These are phyloP conservation scores for Ceratosolen solmsi DNA, from an alignment of 1,140 invertebrate genomes.

Conservation along the genomic window DNA sequence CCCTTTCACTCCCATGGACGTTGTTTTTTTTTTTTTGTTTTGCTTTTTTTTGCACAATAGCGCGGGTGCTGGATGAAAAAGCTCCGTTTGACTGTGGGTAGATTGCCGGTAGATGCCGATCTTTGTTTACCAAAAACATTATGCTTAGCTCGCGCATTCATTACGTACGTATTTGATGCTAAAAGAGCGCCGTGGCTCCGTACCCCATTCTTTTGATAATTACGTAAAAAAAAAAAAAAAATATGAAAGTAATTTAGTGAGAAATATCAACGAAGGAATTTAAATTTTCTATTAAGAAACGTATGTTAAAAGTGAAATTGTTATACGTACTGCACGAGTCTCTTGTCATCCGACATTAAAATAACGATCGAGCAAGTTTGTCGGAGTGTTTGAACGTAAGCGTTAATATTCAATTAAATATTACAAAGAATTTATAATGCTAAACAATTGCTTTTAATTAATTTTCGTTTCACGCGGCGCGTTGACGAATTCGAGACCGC, in stretches of 20 bases:
- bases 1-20: neutral
- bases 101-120: neutral
- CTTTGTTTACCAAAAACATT: neutral
- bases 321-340: too few species aligned
- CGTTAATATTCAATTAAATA: constrained; percentile 9
- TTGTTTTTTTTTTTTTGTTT: neutral
- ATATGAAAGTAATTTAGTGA: neutral
- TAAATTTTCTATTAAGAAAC: too few species aligned
- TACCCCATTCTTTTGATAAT: too few species aligned
- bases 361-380: too few species aligned
- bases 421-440: neutral
- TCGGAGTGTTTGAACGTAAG: too few species aligned
- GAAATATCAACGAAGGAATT: too few species aligned
- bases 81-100: too few species aligned
- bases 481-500: constrained; percentile 6
- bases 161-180: too few species aligned
- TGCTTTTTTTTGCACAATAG: neutral
- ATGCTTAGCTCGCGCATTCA: too few species aligned
- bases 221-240: neutral
- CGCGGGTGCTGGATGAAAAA: neutral
- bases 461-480: neutral
- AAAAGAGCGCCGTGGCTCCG: too few species aligned
- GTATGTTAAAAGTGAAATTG: too few species aligned
- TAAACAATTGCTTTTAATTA: constrained; percentile 14
- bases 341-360: too few species aligned